Evolutionary conservation across 2,797 vertebrate species (phyloP), one percentile per base, ranked within the genome.

Genomic region (Balearica regulorum): DNA sequence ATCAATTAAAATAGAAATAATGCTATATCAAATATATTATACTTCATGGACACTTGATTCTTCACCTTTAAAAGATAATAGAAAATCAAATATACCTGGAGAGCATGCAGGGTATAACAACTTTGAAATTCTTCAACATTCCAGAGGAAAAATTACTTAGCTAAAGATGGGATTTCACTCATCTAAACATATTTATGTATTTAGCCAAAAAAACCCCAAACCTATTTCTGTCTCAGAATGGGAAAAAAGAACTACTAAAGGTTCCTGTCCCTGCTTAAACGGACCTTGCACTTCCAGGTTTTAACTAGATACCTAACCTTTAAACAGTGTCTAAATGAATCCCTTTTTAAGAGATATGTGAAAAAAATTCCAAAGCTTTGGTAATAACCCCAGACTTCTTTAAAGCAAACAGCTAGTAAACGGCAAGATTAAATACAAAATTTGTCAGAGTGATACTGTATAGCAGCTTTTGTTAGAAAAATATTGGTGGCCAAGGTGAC

Each of bases 1-100:
- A 83, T 53, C 24, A 64, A 84, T 88, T 88, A 14, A 89, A 90
- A 88, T 46, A 94, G 79, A 86, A 90, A 94, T 83, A 93, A 87
- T 70, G 13, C 3, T 92, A 54, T 84, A 61, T 84, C 39, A 95
- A 93, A 81, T 83, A 64, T 44, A 53, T 68, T 87, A 64, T 68
- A 61, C 61, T 75, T 90, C 57, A 88, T 35, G 46, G 55, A 28
- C 61, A 64, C 53, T 94, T 91, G 89, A 91, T 87, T 94, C 29
- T 83, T 94, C 85, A 90, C 44, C 60, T 80, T 93, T 83, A 72
- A 41, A 94, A 85, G 37, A 55, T 13, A 89, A 87, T 10, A 70
- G 48, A 92, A 93, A 76, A 66, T 91, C 48, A 92, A 72, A 87
- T 85, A 76, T 55, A 87, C 19, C 25, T 87, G 55, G 13, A 85